Evolutionary conservation across 2,797 vertebrate genomes (phyloP), one percentile per base, ranked within the genome.

Genomic region (Enteromius paludinosus): DNA sequence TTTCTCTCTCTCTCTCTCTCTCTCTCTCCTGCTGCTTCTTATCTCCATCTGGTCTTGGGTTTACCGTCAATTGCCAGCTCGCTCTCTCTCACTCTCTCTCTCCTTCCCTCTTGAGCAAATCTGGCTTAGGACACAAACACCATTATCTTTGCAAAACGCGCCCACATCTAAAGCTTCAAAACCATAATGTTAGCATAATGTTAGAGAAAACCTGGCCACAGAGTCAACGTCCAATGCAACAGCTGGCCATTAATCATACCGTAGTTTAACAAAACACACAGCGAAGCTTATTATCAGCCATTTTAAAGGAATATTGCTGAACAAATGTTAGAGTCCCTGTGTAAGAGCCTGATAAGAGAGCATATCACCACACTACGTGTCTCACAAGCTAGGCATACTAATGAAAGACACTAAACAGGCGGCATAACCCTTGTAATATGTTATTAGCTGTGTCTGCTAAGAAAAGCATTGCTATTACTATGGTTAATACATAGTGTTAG

Each of bases 261-360:
- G 18, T 70, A 75, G 70, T 83, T 79, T 82, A 71, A 83, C 45
- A 84, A 86, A 86, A 79, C 64, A 83, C 74, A 82, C 64, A 77
- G 52, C 25, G 7, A 76, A 77, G 79, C 85, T 78, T 77, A 88
- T 88, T 88, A 86, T 86, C 87, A 79, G 79, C 87, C 83, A 88
- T 88, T 88, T 84, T 86, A 79, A 84, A 83, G 75, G 83, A 84
- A 86, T 85, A 86, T 85, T 86, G 87, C 85, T 79, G 85, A 86
- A 85, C 81, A 85, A 86, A 86, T 78, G 83, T 52, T 78, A 49
- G 85, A 59, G 66, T 76, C 78, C 79, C 47, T 69, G 81, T 85
- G 85, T 75, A 82, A 70, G 79, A 61, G 74, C 70, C 83, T 83
- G 87, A 88, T 88, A 88, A 88, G 83, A 83, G 78, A 81, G 65